phyloP scores from a whole-genome alignment of 2,113 vertebrate genomes.

The Diphyllodes magnificus region DNA sequence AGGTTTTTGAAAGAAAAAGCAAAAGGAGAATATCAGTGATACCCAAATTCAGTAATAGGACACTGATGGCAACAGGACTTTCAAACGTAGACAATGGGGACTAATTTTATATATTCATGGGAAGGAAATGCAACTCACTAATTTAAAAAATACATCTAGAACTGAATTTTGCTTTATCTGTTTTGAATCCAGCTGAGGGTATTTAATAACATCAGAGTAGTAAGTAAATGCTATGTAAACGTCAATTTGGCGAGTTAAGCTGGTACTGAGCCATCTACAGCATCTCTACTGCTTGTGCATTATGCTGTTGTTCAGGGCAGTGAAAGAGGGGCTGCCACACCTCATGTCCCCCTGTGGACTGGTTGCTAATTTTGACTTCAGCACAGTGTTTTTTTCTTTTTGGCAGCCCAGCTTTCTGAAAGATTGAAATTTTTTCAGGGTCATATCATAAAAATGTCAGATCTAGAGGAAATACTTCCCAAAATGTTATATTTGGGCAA shows the following conservation, averaged over 20 bases:
- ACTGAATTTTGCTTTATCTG: neutral
- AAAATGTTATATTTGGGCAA: neutral
- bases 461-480: neutral
- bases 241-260: neutral
- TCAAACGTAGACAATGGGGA: neutral
- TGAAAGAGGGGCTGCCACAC: neutral
- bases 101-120: neutral
- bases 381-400: neutral
- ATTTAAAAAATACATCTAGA: neutral
- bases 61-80: neutral
- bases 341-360: neutral
- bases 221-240: conserved; percentile 24
- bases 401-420: neutral
- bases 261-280: neutral
- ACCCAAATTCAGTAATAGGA: neutral
- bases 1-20: neutral
- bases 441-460: neutral
- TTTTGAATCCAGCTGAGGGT: neutral
- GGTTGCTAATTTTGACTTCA: neutral
- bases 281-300: neutral
- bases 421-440: neutral
- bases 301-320: accelerated
- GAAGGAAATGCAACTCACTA: neutral
- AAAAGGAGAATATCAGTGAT: neutral
- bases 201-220: neutral